phyloP scores from a whole-genome alignment of 2,797 vertebrate genomes.

The Gambelia wislizenii region DNA sequence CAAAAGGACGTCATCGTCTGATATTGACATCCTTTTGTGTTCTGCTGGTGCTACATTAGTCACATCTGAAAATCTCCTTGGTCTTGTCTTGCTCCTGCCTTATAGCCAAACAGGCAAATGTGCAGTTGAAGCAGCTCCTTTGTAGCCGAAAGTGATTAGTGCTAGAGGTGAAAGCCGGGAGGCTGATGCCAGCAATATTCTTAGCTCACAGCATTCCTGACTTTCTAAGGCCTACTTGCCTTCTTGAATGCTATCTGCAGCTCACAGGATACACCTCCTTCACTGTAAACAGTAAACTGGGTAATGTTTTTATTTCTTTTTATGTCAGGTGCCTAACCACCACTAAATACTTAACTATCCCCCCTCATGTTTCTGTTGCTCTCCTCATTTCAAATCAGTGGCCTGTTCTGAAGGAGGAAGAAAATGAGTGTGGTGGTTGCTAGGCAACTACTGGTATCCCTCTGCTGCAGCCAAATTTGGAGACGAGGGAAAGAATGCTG shows the following conservation, averaged over 20 bases:
- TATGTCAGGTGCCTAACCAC: neutral
- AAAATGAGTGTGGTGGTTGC: slow-evolving; percentile 12
- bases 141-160: neutral
- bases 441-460: slow-evolving; percentile 22
- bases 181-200: neutral
- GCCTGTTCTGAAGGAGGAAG: neutral
- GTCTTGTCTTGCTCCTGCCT: neutral
- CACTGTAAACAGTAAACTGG: neutral
- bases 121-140: neutral
- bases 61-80: too few species aligned
- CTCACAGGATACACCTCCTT: neutral
- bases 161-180: neutral
- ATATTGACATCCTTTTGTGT: too few species aligned
- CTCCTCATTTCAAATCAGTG: slow-evolving; percentile 5
- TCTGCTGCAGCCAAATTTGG: neutral
- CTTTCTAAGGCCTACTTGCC: neutral
- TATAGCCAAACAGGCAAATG: neutral
- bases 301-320: neutral
- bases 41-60: too few species aligned
- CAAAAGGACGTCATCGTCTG: too few species aligned
- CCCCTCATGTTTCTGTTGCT: neutral
- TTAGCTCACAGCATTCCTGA: neutral
- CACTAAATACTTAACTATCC: neutral
- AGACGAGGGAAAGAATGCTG: neutral
- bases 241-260: neutral